A percentile compares a stretch with the other conserved stretches of the same genome.
phyloP scores from a whole-genome alignment of 2,113 vertebrate genomes.

The Baryphthengus martii region DNA sequence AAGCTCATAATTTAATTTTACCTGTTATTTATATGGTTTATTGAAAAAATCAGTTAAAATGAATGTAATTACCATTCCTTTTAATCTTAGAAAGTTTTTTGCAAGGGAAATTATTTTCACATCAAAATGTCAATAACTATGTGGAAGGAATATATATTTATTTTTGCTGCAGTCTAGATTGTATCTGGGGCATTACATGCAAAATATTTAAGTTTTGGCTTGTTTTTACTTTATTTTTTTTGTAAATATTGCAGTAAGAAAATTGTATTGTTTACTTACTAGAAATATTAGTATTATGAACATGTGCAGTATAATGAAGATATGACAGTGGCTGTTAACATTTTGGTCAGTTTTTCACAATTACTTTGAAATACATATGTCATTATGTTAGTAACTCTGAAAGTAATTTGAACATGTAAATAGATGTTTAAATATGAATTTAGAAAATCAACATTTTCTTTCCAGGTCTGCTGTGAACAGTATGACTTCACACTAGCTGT shows the following conservation, averaged over 20 bases:
- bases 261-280: neutral
- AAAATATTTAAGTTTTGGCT: neutral
- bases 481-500: neutral
- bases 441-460: neutral
- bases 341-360: neutral
- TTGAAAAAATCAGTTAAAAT: neutral
- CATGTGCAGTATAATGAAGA: neutral
- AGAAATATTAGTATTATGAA: neutral
- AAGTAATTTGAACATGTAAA: neutral
- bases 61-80: conserved; percentile 44
- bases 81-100: neutral
- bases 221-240: neutral
- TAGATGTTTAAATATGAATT: neutral
- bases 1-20: conserved; percentile 65
- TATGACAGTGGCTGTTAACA: neutral
- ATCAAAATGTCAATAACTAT: neutral
- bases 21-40: conserved; percentile 38
- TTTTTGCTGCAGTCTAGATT: neutral
- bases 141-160: neutral
- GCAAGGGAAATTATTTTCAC: neutral
- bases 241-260: neutral
- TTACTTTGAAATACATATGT: neutral
- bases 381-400: neutral
- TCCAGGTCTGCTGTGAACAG: neutral
- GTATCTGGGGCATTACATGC: neutral